These are phyloP conservation scores for Elgaria multicarinata DNA, from an alignment of 2,113 vertebrate genomes.

Conservation along the genomic window DNA sequence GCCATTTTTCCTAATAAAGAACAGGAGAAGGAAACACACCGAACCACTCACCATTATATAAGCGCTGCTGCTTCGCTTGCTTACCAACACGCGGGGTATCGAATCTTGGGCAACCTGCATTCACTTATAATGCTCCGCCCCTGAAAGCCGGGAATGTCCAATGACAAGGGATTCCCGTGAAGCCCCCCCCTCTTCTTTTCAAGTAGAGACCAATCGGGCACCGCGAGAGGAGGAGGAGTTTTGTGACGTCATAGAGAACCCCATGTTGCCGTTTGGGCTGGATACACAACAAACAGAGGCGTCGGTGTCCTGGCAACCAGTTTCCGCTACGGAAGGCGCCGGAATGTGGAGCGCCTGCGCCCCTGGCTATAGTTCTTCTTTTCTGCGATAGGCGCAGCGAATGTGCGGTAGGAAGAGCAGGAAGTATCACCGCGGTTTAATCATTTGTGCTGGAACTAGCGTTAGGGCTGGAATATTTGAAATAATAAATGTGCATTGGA, in stretches of 20 bases:
- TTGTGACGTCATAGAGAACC: neutral
- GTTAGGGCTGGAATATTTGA: neutral
- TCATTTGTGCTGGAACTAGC: no score
- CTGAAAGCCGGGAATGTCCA: neutral
- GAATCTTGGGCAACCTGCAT: neutral
- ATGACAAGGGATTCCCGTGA: neutral
- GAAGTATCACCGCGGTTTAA: neutral
- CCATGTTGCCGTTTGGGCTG: neutral
- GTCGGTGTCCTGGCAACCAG: conserved; percentile 14
- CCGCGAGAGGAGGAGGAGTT: fast-evolving
- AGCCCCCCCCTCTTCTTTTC: fast-evolving
- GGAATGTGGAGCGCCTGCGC: neutral
- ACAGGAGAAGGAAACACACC: neutral
- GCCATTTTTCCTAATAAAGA: neutral
- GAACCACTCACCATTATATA: conserved; percentile 6
- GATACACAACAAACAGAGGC: neutral
- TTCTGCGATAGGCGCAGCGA: neutral
- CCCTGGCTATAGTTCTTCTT: neutral
- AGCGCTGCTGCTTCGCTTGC: neutral
- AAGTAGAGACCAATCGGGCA: fast-evolving
- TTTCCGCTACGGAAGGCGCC: neutral
- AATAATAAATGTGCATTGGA: neutral
- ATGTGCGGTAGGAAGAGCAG: neutral
- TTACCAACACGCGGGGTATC: neutral
- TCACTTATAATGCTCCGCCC: neutral